Evolutionary conservation across 2,888 invertebrate species (phyloP).

Genomic region (Spicauda simplicius): DNA sequence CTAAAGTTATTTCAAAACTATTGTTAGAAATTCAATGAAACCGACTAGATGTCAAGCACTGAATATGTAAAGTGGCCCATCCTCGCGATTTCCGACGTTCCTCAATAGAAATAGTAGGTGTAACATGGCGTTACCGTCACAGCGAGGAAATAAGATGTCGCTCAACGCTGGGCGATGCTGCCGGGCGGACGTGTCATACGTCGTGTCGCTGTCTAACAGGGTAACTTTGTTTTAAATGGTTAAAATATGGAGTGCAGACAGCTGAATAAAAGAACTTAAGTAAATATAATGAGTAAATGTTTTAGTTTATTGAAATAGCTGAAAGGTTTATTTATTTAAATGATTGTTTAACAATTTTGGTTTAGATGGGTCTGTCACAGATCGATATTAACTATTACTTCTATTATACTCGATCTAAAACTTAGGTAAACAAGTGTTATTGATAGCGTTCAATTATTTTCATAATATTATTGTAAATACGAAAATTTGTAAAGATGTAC

Average conservation of each 20-base stretch:
- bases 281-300: not conserved
- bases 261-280: not conserved
- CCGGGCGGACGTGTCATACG: slow-evolving; percentile 27
- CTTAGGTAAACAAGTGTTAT: no score
- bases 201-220: slow-evolving; percentile 8
- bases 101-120: slow-evolving; percentile 21
- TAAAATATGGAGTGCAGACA: not conserved
- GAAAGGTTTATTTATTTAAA: no score
- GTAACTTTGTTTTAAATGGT: slow-evolving; percentile 6
- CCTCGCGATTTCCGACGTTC: slow-evolving; percentile 15
- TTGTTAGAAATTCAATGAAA: slow-evolving; percentile 6
- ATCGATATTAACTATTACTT: no score
- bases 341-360: no score
- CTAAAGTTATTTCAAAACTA: no score
- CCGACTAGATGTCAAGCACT: not conserved
- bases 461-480: no score
- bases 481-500: no score
- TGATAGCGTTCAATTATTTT: no score
- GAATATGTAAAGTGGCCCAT: slow-evolving; percentile 23
- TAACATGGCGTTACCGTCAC: slow-evolving; percentile 39
- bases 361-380: no score
- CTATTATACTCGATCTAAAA: no score
- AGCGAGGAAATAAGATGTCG: slow-evolving; percentile 45
- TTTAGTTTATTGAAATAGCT: no score
- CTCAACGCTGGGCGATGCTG: slow-evolving; percentile 37